A percentile compares a stretch with the other conserved stretches of the same genome.
phyloP scores from a whole-genome alignment of 2,888 invertebrate genomes.

The Phengaris arion region DNA sequence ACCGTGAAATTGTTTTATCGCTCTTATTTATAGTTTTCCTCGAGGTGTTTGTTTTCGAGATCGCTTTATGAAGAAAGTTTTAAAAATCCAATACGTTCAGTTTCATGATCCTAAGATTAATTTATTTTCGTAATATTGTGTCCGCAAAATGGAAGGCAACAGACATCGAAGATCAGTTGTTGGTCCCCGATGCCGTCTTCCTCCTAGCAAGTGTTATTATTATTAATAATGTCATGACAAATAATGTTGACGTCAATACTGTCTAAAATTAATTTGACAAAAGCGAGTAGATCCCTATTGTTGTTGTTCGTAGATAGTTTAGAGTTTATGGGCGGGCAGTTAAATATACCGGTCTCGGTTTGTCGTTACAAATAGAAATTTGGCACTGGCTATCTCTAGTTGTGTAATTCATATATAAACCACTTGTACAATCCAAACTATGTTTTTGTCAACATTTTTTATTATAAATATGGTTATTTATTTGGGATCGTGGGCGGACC shows the following conservation, averaged over 20 bases:
- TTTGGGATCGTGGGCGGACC: not conserved
- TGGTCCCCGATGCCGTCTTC: no score
- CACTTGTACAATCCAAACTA: conserved; percentile 69
- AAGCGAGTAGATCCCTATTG: conserved; percentile 32
- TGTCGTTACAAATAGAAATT: conserved; percentile 78
- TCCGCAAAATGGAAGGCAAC: no score
- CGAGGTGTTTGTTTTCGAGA: not conserved
- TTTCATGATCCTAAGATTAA: no score
- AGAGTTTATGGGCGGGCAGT: conserved; percentile 77
- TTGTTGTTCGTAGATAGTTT: conserved; percentile 56
- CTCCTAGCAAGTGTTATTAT: no score
- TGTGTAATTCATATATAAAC: conserved; percentile 77
- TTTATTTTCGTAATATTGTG: no score
- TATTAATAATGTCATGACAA: not conserved
- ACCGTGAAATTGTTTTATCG: conserved; percentile 22
- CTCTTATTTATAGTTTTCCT: not conserved
- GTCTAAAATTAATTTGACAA: not conserved
- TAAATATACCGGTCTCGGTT: conserved; percentile 78
- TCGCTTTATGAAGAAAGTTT: no score
- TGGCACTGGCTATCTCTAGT: conserved; percentile 76
- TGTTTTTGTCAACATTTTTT: conserved; percentile 53
- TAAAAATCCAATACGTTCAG: no score
- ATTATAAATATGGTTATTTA: conserved; percentile 42
- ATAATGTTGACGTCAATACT: not conserved
- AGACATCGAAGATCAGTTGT: no score